Evolutionary conservation across 2,797 vertebrate species (phyloP), one percentile per base, ranked within the genome.

Genomic region (Chanos chanos): DNA sequence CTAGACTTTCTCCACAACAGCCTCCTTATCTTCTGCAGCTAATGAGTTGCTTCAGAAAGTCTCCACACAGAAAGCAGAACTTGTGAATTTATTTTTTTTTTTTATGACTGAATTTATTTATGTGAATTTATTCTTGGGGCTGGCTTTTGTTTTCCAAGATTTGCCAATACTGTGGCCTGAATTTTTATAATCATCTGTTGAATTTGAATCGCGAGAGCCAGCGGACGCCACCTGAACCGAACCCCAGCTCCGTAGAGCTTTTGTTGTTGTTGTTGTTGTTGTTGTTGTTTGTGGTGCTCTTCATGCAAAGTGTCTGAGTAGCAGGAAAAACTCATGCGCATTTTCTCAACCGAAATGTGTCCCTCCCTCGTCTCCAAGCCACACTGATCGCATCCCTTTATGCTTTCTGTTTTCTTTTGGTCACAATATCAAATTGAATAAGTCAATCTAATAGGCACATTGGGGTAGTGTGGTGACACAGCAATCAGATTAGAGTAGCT

Each of bases 351-450:
- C n/a, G 13, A 52, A 27, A 40, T 49, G 31, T 33, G 22, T 56
- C 33, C 39, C 19, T 51, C 34, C 19, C 24, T 41, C n/a, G n/a
- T n/a, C 27, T 57, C 54, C 36, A 4, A 3, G 41, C 21, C 16
- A 24, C 21, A 12, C 28, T 66, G 59, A 61, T 77, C 43, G 34
- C 50, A 33, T 50, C 47, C 45, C 47, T 40, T 49, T 64, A 54
- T 58, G 51, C 61, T 52, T 58, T 76, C 40, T 54, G 39, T 49
- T 74, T 61, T 16, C 13, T 75, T 74, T 73, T 56, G 43, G 68
- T 62, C 50, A 22, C 66, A 36, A 68, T 75, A 37, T 68, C 30
- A 68, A 74, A 77, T 58, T 49, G 50, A 78, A 75, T 56, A 54
- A 79, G 51, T 73, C 68, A 48, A 64, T 77, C 59, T 62, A 58